These are phyloP conservation scores for Phyllostomus discolor DNA, from an alignment of 2,113 vertebrate species.

Conservation along the genomic window DNA sequence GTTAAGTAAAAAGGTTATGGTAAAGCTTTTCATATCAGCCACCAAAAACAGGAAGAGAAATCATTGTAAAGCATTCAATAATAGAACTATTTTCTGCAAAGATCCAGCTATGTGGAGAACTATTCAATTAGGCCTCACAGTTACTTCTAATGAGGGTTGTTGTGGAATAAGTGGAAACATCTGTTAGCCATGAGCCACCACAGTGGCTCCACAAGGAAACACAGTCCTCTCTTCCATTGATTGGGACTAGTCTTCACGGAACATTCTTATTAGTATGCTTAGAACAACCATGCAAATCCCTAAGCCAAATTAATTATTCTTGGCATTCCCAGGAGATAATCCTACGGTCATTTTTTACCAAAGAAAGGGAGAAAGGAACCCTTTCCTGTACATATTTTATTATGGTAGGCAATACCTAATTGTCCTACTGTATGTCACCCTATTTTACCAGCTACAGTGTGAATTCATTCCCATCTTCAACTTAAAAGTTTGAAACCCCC, in stretches of 20 bases:
- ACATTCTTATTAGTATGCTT: conserved; percentile 40
- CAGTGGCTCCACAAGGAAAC: conserved; percentile 72
- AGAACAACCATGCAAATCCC: conserved; percentile 64
- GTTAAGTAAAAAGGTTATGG: not conserved
- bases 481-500: conserved; percentile 99
- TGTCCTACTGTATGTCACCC: conserved; percentile 87
- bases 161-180: conserved; percentile 76
- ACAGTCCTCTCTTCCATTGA: conserved; percentile 58
- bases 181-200: conserved; percentile 70
- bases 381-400: conserved; percentile 40
- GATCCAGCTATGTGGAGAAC: conserved; percentile 51
- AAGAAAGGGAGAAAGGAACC: not conserved
- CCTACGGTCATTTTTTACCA: conserved; percentile 20
- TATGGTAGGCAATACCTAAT: conserved; percentile 91
- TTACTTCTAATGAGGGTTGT: conserved; percentile 76
- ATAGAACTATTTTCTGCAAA: conserved; percentile 43
- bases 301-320: conserved; percentile 73
- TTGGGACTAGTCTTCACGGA: conserved; percentile 53
- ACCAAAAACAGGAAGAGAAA: conserved; percentile 40
- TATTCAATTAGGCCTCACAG: conserved; percentile 45
- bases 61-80: conserved; percentile 4
- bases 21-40: conserved; percentile 26
- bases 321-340: conserved; percentile 59
- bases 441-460: conserved; percentile 94
- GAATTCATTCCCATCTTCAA: conserved; percentile 95